Base-by-base conservation (phyloP, 2,113 vertebrate species). In the Mohoua ochrocephala region DNA sequence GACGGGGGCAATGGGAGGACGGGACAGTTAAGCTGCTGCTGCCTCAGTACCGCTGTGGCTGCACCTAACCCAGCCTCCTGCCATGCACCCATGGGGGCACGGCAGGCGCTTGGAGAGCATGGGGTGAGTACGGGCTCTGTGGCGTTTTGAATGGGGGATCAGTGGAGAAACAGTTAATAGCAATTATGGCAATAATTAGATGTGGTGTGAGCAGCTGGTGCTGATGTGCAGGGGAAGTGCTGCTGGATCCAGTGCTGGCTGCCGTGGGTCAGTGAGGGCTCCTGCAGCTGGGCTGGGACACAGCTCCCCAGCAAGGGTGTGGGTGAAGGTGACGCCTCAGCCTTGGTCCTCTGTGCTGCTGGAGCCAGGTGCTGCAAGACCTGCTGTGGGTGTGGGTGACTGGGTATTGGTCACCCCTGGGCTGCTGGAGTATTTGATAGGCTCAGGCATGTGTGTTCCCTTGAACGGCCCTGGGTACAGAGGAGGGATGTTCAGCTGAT, bases 231-330 rank as follows among this genome's bases (percentile, higher is more conserved):
- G 79, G 92, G 56, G 52, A 77, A 26, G 64, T 1, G 89, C 56
- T 89, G 95, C 74, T 59, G 84, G 52, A 21, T 22, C 24, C 3
- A 0, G 59, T 0, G 2, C 64, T 23, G 63, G 80, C 28, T 4
- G 13, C 23, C 0, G 1, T 3, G 78, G 53, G 28, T 6, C 37
- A 61, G 65, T 0, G 2, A 28, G 61, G 75, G 44, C n/a, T 77
- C 41, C 67, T 1, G 0, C 23, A n/a, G 83, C 61, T 17, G 1
- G 49, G 65, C 60, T 74, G 81, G 52, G 78, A 41, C 12, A 1
- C 1, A 0, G 80, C 12, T 87, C 35, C 75, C 39, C 33, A 5
- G 2, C 0, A 3, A 33, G 30, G 27, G 37, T 5, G 26, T 0
- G 1, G 49, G 24, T 31, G n/a, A 1, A 16, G 76, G 76, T 3